Conservation (phyloP, 1,140 invertebrate species). For the Zophobas atratus region DNA sequence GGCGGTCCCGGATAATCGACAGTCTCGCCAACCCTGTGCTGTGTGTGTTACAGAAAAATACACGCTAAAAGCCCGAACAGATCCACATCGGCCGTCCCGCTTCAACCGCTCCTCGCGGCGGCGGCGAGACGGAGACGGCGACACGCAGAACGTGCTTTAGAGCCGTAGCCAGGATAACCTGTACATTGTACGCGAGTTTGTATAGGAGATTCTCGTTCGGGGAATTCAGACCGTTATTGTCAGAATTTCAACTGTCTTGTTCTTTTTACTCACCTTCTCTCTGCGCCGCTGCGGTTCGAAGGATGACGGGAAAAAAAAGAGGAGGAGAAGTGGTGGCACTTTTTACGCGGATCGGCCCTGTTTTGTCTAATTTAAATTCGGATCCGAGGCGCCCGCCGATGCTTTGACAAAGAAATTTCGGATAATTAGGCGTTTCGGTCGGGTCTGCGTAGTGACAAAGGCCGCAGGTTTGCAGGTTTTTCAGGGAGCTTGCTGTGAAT, state of each 20-base stretch:
- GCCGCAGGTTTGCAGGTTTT: too few relatives aligned
- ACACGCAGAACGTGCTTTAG: slow-evolving; percentile 15
- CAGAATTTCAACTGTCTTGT: slow-evolving; percentile 64
- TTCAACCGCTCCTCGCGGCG: slow-evolving; percentile 19
- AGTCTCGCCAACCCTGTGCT: slow-evolving; percentile 56
- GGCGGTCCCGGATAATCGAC: slow-evolving; percentile 64
- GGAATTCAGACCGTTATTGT: slow-evolving; percentile 66
- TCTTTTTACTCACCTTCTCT: slow-evolving; percentile 55
- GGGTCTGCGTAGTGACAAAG: neutral
- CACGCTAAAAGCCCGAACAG: slow-evolving; percentile 50
- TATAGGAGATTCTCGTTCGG: slow-evolving; percentile 65
- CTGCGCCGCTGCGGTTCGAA: slow-evolving; percentile 15
- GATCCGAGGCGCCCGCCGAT: neutral
- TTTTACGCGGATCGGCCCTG: slow-evolving; percentile 51
- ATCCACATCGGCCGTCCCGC: slow-evolving; percentile 18
- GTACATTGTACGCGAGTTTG: slow-evolving; percentile 63
- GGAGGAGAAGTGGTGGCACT: slow-evolving; percentile 57
- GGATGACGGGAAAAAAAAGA: slow-evolving; percentile 53
- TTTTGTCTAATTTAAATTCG: slow-evolving; percentile 32
- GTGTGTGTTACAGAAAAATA: slow-evolving; percentile 57
- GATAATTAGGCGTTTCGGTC: neutral
- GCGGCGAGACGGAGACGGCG: neutral
- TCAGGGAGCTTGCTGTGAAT: too few relatives aligned
- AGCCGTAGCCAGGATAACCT: slow-evolving; percentile 56
- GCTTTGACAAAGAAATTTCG: neutral